Percentiles rank a stretch among this genome's conserved stretches.
Conservation (phyloP, 1,140 invertebrate species). For the Bombus impatiens region DNA sequence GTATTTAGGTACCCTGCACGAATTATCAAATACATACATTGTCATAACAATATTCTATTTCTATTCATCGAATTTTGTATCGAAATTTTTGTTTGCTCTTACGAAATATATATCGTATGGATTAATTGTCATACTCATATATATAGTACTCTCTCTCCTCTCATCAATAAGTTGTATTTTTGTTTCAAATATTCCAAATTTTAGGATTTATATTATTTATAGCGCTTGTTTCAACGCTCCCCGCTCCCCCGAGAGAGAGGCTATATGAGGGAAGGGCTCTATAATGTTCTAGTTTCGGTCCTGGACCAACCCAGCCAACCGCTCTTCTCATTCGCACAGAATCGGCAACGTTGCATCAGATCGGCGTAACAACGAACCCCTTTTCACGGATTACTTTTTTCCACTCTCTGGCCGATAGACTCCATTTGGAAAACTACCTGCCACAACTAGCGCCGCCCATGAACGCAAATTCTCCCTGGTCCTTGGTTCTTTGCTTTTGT, state of each 20-base stretch:
- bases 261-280: neutral
- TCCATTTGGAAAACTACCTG: conserved; percentile 65
- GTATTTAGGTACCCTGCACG: conserved; percentile 11
- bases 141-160: neutral
- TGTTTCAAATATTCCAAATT: neutral
- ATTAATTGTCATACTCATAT: neutral
- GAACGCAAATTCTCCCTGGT: conserved; percentile 32
- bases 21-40: neutral
- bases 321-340: conserved; percentile 5
- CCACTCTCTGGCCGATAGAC: conserved; percentile 52
- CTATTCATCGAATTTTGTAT: neutral
- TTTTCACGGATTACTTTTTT: conserved; percentile 69
- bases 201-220: neutral
- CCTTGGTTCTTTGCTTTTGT: conserved; percentile 27
- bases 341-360: conserved; percentile 60
- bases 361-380: conserved; percentile 61
- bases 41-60: too few relatives aligned
- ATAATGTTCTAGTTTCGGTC: conserved; percentile 5
- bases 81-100: too few relatives aligned
- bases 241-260: too few relatives aligned
- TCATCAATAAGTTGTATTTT: neutral
- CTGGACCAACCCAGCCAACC: conserved; percentile 19
- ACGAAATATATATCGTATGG: neutral
- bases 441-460: conserved; percentile 44
- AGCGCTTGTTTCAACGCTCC: too few relatives aligned